Evolutionary conservation across 2,888 invertebrate genomes (phyloP), one percentile per base, ranked within the genome.

Genomic region (Acleris cristana): DNA sequence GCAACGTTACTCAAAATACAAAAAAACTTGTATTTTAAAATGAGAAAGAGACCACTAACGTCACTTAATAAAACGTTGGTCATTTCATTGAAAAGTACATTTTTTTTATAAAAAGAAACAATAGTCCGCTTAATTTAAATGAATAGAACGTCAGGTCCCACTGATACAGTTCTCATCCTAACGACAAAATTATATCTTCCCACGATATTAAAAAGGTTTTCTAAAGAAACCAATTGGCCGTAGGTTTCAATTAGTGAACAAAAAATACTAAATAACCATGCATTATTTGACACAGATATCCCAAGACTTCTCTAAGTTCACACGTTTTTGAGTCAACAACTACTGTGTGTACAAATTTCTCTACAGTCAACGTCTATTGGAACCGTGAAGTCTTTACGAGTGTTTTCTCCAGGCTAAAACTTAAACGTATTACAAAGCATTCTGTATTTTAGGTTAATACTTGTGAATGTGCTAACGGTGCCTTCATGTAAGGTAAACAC

Each of bases 331-430:
- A 67, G 57, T 67, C 54, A 45, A 51, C 48, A 48, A 45, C 30
- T 8, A 23, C 34, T 48, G 48, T 51, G 56, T 57, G 57, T 67
- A 63, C 66, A 66, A 56, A 57, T 67, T 67, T 67, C 67, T 67
- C 67, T 58, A 26, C 58, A 67, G 63, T 54, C 44, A 66, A 66
- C 56, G 26, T 64, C 34, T 18, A 45, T 45, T 30, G 16, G 54
- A 26, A 55, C 18, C 30, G 57, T 60, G 12, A 44, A 61, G 34
- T 57, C 18, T 44, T 45, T 23, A 45, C 66, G n/a, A 30, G 45
- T 45, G 48, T 49, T 67, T 44, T 58, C 63, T 52, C 61, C 23
- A 7, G 6, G 21, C 64, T 62, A 40, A 49, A 65, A 19, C 40
- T 56, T 44, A 45, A 48, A 57, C 45, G 48, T 44, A 51, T 56